These are phyloP conservation scores for Chionoecetes opilio DNA, from an alignment of 1,140 invertebrate species.

Conservation along the genomic window DNA sequence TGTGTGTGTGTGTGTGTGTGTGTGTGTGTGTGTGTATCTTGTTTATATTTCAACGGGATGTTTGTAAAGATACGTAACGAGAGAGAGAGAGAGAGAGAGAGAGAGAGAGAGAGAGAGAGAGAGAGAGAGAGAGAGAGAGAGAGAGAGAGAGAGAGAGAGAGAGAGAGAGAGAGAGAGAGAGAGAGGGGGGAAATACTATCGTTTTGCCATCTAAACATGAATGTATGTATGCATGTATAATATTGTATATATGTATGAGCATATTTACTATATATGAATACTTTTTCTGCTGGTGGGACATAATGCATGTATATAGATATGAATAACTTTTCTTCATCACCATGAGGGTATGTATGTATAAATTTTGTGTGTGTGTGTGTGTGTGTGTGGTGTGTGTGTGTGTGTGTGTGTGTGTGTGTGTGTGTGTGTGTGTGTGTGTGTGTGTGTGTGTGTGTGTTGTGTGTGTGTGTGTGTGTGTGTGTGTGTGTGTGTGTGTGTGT, in stretches of 20 bases:
- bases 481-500: slow-evolving; percentile 55
- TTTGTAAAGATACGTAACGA: no score
- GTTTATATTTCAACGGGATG: no score
- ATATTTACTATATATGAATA: neutral
- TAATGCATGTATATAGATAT: slow-evolving; percentile 13
- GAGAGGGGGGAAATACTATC: neutral
- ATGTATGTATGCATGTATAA: slow-evolving; percentile 40
- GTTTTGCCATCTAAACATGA: neutral
- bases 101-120: slow-evolving; percentile 36
- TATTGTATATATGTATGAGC: slow-evolving; percentile 43
- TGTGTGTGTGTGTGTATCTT: no score
- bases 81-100: slow-evolving; percentile 10
- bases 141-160: slow-evolving; percentile 35
- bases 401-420: slow-evolving; percentile 53
- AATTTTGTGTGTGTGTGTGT: slow-evolving; percentile 56
- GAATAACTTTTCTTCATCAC: neutral
- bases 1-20: no score
- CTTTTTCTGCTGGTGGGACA: no score
- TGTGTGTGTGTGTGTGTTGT: neutral
- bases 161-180: neutral
- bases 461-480: no score
- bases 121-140: slow-evolving; percentile 34
- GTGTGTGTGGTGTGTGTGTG: slow-evolving; percentile 49
- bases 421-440: slow-evolving; percentile 6
- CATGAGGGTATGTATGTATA: slow-evolving; percentile 45